phyloP scores from a whole-genome alignment of 2,888 invertebrate genomes.

The Euclidia mi region DNA sequence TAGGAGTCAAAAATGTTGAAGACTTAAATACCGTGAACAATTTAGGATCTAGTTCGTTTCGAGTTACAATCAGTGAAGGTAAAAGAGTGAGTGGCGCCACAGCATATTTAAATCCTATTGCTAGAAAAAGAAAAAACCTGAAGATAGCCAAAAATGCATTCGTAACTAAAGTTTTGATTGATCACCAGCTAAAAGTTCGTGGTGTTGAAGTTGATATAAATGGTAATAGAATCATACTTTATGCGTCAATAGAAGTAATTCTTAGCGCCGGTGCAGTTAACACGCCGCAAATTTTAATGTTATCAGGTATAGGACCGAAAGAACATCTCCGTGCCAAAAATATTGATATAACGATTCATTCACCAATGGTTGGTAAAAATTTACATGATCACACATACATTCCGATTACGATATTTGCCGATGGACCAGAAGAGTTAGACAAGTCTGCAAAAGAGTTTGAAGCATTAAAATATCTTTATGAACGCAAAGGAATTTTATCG shows the following conservation, averaged over 20 bases:
- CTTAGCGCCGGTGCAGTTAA: slow-evolving; percentile 38
- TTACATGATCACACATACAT: slow-evolving; percentile 37
- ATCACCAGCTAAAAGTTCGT: slow-evolving; percentile 11
- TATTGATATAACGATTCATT: slow-evolving; percentile 26
- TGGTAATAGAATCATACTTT: slow-evolving; percentile 14
- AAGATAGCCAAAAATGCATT: slow-evolving; percentile 32
- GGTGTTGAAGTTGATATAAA: slow-evolving; percentile 33
- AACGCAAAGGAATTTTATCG: slow-evolving; percentile 34
- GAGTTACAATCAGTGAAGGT: slow-evolving; percentile 22
- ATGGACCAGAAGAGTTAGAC: slow-evolving; percentile 6
- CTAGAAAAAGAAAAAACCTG: slow-evolving; percentile 29
- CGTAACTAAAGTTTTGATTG: slow-evolving; percentile 32
- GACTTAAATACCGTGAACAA: slow-evolving; percentile 35
- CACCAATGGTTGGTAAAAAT: slow-evolving; percentile 44
- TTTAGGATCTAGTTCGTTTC: slow-evolving; percentile 26
- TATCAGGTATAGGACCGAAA: slow-evolving; percentile 47
- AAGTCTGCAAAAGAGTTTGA: slow-evolving; percentile 17
- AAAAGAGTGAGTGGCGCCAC: slow-evolving; percentile 30
- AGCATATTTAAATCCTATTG: slow-evolving; percentile 34
- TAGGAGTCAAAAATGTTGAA: slow-evolving; percentile 28
- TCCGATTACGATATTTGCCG: slow-evolving; percentile 21
- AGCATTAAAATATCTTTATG: slow-evolving; percentile 27
- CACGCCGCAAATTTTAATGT: slow-evolving; percentile 43
- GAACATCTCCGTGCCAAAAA: slow-evolving; percentile 27
- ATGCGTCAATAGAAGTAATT: slow-evolving; percentile 39